phyloP scores from a whole-genome alignment of 2,888 invertebrate species.

The Zele albiditarsus region DNA sequence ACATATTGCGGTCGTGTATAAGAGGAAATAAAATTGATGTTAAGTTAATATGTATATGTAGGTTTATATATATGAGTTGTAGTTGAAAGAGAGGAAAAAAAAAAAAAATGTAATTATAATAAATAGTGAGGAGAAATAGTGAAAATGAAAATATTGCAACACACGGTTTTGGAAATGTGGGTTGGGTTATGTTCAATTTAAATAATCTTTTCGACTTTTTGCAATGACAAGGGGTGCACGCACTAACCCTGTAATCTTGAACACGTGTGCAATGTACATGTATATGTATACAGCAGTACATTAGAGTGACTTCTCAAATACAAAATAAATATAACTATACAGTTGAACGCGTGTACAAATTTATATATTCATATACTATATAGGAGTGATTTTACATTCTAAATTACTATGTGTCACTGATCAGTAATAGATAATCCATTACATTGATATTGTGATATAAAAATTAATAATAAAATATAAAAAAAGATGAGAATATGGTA shows the following conservation, averaged over 20 bases:
- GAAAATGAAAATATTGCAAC: slow-evolving; percentile 52
- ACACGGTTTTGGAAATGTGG: slow-evolving; percentile 12
- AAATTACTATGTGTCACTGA: background rate
- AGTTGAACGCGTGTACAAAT: too few species aligned
- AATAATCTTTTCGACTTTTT: slow-evolving; percentile 65
- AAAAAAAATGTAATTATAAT: background rate
- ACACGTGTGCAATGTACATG: slow-evolving; percentile 60
- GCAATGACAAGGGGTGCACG: slow-evolving; percentile 56
- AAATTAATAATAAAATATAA: too few species aligned
- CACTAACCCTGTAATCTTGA: slow-evolving; percentile 68
- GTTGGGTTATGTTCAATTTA: slow-evolving; percentile 62
- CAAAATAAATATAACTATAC: too few species aligned
- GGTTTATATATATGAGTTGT: background rate
- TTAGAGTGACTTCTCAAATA: slow-evolving; percentile 32
- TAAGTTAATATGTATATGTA: slow-evolving; percentile 1
- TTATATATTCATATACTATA: slow-evolving; percentile 26
- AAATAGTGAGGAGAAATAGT: too few species aligned
- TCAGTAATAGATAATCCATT: background rate
- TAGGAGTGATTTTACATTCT: background rate
- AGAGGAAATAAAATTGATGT: background rate
- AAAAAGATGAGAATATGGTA: too few species aligned
- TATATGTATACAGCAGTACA: slow-evolving; percentile 28
- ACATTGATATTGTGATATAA: too few species aligned
- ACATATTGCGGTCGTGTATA: too few species aligned
- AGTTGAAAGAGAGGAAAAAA: background rate